These are phyloP conservation scores for Dreissena polymorpha DNA, from an alignment of 1,140 invertebrate genomes.

Conservation along the genomic window DNA sequence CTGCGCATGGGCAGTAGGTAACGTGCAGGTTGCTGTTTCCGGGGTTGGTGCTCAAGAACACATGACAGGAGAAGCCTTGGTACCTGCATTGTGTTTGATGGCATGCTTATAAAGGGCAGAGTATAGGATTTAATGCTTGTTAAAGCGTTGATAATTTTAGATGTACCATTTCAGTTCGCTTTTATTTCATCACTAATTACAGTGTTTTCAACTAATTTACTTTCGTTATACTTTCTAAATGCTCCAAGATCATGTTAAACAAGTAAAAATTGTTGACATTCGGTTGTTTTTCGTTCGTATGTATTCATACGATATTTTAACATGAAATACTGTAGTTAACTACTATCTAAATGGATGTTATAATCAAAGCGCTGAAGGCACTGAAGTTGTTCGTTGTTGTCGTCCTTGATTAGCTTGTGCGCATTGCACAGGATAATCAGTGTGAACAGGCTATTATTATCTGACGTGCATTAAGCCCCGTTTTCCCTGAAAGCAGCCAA, in stretches of 20 bases:
- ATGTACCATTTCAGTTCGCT: background rate
- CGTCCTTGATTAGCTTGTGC: background rate
- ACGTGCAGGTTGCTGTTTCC: conserved; percentile 33
- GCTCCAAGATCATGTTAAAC: background rate
- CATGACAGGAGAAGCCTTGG: conserved; percentile 45
- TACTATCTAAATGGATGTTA: too few species aligned
- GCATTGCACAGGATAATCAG: too few species aligned
- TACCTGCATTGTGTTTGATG: background rate
- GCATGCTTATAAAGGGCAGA: background rate
- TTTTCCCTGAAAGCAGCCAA: too few species aligned
- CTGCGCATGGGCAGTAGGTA: conserved; percentile 46
- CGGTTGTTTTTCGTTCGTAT: too few species aligned
- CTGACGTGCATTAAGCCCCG: too few species aligned
- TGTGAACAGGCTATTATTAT: too few species aligned
- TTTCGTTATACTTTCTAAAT: background rate
- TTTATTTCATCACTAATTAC: background rate
- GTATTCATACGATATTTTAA: too few species aligned
- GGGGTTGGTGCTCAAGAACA: conserved; percentile 30
- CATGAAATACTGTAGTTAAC: too few species aligned
- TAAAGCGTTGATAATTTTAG: background rate
- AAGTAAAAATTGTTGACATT: too few species aligned
- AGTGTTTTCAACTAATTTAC: background rate
- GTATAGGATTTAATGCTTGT: background rate
- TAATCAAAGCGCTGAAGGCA: too few species aligned
- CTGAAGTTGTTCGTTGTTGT: too few species aligned